Base-by-base conservation (phyloP, 2,113 vertebrate species). In the Colossoma macropomum region DNA sequence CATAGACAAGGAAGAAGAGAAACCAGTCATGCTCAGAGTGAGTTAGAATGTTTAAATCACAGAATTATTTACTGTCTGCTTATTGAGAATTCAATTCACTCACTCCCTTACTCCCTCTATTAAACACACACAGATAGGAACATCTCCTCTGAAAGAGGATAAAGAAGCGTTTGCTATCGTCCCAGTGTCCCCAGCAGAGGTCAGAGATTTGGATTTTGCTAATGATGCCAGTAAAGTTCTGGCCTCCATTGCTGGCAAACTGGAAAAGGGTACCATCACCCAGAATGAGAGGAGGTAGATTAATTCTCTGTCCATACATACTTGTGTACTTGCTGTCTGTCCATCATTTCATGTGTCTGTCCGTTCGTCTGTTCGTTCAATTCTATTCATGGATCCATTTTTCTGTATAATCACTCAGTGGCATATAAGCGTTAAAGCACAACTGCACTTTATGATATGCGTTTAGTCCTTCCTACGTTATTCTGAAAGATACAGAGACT, bases 1-100 rank as follows among this genome's bases (percentile, higher is more conserved):
- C 1, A 99, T 99, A n/a, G 98, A 99, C 90, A 99, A 99, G 84
- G 98, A 99, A 1, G 98, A 99, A 77, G 98, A 99, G 84, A 99
- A 99, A 25, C 98, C 98, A 0, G 98, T 99, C 88, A 99, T 99
- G 98, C 94, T 99, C 27, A 79, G 84, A 75, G 52, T 95, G 96
- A 79, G 97, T 97, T 74, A 95, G 94, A 91, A 63, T 63, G 25
- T 30, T 9, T 60, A 1, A 79, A 16, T 41, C 25, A 66, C 56
- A 59, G 21, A 54, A 23, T 59, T 59, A n/a, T 59, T n/a, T 59
- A 27, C 12, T n/a, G 23, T 95, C 96, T 77, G 96, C 9, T 19
- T 52, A 16, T 68, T 50, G 32, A 30, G 32, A 68, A 21, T 62
- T 38, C 16, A 59, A 52, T 54, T 17, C 48, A 45, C 19, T 62